These are phyloP conservation scores for Montipora sp. DNA, from an alignment of 64 coral and sea anemone species.

Conservation along the genomic window DNA sequence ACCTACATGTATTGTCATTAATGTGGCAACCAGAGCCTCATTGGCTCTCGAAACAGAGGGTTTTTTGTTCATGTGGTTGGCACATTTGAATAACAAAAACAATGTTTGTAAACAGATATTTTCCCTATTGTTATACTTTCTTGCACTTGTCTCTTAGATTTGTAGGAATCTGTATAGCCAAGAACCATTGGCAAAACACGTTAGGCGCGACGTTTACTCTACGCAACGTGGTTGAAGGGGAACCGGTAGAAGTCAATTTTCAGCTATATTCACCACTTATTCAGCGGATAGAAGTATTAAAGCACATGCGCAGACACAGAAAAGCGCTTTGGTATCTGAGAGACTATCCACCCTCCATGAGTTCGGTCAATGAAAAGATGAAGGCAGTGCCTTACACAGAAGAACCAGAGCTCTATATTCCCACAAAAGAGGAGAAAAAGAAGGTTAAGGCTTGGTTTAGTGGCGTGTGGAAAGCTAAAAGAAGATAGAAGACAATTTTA, in stretches of 20 bases:
- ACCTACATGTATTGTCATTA: too few species aligned
- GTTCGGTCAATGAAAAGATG: constrained; percentile 89
- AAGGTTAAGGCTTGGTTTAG: constrained; percentile 95
- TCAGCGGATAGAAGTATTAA: constrained; percentile 88
- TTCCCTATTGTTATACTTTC: background rate
- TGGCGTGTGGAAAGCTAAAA: constrained; percentile 76
- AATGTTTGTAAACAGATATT: too few species aligned
- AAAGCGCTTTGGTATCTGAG: constrained; percentile 86
- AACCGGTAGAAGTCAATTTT: constrained; percentile 94
- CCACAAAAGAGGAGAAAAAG: constrained; percentile 73
- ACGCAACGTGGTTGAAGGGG: constrained; percentile 93
- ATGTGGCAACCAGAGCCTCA: too few species aligned
- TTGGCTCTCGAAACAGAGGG: too few species aligned
- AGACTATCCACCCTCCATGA: constrained; percentile 92
- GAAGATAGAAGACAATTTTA: background rate
- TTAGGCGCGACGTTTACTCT: constrained; percentile 95
- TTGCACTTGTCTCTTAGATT: constrained; percentile 52
- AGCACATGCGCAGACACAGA: constrained; percentile 80
- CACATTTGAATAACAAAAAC: too few species aligned
- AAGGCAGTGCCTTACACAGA: constrained; percentile 83
- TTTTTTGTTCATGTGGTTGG: too few species aligned
- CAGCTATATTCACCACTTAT: constrained; percentile 95
- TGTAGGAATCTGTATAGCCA: constrained; percentile 95
- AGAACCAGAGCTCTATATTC: constrained; percentile 78
- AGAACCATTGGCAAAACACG: constrained; percentile 96